phyloP scores from a whole-genome alignment of 1,140 invertebrate genomes.

The Alviniconcha marisindica region DNA sequence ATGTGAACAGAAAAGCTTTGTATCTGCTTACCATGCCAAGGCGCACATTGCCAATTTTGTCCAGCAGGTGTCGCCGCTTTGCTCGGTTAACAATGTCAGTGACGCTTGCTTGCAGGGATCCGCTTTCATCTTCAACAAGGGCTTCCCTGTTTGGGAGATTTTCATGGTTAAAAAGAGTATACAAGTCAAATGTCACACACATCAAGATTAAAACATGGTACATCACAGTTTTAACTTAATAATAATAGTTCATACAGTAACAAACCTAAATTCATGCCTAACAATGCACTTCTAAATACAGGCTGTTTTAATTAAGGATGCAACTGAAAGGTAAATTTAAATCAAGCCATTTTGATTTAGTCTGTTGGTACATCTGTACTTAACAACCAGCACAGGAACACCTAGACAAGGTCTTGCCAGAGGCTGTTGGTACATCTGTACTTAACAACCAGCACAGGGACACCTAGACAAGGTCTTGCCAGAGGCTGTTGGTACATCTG shows the following conservation, averaged over 20 bases:
- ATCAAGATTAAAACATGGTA: neutral
- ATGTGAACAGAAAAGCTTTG: no score
- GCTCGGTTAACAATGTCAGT: conserved; percentile 94
- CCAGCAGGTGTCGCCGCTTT: conserved; percentile 85
- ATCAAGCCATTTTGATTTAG: no score
- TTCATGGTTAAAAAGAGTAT: conserved; percentile 3
- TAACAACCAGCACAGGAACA: no score
- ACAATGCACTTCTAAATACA: neutral
- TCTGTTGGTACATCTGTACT: no score
- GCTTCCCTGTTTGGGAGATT: conserved; percentile 86
- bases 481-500: no score
- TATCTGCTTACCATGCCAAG: conserved; percentile 92
- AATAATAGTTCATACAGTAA: conserved; percentile 2
- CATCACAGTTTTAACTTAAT: neutral
- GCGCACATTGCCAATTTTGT: conserved; percentile 85
- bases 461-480: no score
- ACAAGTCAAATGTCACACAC: neutral
- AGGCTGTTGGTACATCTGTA: no score
- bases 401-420: no score
- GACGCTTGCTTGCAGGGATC: conserved; percentile 90
- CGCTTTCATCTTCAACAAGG: conserved; percentile 96
- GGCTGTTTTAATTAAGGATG: no score
- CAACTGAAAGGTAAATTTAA: no score
- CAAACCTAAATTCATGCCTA: conserved; percentile 12
- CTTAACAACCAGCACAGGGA: no score